Conservation (phyloP, 2,113 vertebrate species). For the Sula dactylatra region DNA sequence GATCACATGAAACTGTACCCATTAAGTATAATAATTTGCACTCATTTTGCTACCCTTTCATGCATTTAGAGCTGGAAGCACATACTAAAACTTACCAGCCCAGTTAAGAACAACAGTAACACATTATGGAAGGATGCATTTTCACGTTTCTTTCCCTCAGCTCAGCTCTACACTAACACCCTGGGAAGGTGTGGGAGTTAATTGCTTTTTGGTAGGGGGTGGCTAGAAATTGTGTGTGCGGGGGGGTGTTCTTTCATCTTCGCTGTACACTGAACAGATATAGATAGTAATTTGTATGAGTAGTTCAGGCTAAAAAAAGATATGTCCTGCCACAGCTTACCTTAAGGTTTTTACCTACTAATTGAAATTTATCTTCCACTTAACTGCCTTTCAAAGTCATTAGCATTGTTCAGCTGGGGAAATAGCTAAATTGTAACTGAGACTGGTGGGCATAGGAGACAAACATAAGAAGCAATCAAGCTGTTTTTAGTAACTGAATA, state of each 20-base stretch:
- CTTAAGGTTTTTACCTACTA: conserved; percentile 6
- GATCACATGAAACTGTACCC: background rate
- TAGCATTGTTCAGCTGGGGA: background rate
- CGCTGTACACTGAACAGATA: background rate
- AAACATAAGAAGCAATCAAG: background rate
- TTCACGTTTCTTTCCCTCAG: background rate
- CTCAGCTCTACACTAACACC: background rate
- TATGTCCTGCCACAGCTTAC: background rate
- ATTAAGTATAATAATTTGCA: background rate
- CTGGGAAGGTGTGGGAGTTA: background rate
- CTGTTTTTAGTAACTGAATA: background rate
- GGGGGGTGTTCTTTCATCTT: background rate
- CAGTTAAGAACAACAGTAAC: background rate
- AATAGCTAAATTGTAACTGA: background rate
- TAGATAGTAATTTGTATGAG: background rate
- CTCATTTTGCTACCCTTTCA: background rate
- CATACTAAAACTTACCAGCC: background rate
- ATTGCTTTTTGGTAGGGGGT: background rate
- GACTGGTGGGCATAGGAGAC: background rate
- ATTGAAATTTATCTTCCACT: conserved; percentile 9
- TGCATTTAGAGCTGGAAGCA: background rate
- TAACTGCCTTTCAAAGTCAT: conserved; percentile 33
- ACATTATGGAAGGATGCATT: background rate
- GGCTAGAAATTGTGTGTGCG: background rate
- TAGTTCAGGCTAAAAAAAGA: background rate